A percentile compares a stretch with the other conserved stretches of the same genome.
Evolutionary conservation across 2,888 invertebrate species (phyloP).

Genomic region (Watsonalla cultraria): DNA sequence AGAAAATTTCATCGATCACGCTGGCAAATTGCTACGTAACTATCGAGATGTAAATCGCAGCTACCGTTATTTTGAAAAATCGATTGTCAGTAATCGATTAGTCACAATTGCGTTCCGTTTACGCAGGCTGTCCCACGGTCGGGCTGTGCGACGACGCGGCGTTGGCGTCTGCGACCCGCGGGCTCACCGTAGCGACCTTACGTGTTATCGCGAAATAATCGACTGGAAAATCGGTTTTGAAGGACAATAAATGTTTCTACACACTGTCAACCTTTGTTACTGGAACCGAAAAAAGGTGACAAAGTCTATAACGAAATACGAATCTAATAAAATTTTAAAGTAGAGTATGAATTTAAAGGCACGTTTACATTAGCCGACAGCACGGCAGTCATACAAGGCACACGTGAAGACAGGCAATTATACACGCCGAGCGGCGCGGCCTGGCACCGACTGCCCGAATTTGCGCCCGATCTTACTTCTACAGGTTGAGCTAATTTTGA

Average conservation of each 20-base stretch:
- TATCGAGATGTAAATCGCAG: conserved; percentile 71
- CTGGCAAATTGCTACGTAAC: conserved; percentile 71
- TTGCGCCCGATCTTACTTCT: conserved; percentile 44
- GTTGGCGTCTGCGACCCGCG: conserved; percentile 33
- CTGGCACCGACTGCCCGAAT: conserved; percentile 71
- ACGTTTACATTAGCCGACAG: background rate
- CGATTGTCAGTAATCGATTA: conserved; percentile 70
- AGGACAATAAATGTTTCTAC: conserved; percentile 51
- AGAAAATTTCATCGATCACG: conserved; percentile 74
- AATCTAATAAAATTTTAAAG: background rate
- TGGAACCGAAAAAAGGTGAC: background rate
- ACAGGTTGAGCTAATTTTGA: conserved; percentile 39
- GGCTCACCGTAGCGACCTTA: conserved; percentile 45
- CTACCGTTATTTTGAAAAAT: conserved; percentile 76
- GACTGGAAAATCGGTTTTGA: conserved; percentile 56
- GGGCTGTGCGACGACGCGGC: conserved; percentile 27
- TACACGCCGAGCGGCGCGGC: conserved; percentile 58
- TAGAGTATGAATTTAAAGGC: background rate
- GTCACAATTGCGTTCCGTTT: conserved; percentile 68
- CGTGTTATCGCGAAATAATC: conserved; percentile 49
- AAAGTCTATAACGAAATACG: background rate
- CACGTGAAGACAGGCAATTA: conserved; percentile 67
- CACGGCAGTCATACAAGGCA: conserved; percentile 44
- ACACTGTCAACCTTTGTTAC: conserved; percentile 35
- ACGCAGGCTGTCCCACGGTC: conserved; percentile 71